Base-by-base conservation (phyloP, 1,140 invertebrate genomes). In the Drosophila watanabei region DNA sequence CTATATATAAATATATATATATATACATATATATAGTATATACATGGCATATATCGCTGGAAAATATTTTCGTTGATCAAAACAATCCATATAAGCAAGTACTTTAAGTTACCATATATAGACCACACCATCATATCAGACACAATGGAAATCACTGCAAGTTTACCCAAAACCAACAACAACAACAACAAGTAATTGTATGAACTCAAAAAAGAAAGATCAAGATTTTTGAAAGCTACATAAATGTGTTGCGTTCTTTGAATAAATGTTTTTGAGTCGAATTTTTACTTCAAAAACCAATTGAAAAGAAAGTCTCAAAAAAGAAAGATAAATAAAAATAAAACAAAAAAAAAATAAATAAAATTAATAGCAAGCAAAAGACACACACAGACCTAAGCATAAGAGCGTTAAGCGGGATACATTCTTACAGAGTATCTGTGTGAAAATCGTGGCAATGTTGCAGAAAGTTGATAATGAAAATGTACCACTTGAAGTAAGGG, bases 231-330 rank as follows among this genome's bases (percentile, higher is more conserved):
- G 48, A 68, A 84, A 80, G 82, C 66, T 71, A 83, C 57, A 73
- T 77, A 80, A 84, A 81, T 81, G 72, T 91, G 77, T 90, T 90
- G 87, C 87, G 87, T 90, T 90, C 82, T 81, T 72, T 79, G 84
- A 82, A 89, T 78, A 86, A 91, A 90, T 91, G 86, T 90, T 85
- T 90, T 90, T 86, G 82, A 80, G 79, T 91, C 79, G 73, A 82
- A 79, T 90, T 90, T 88, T 89, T 88, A 81, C 85, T 88, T 88
- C 80, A 84, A 87, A 79, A 86, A 65, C 32, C 43, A 58, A 57
- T 57, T 63, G 28, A 52, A 52, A 61, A 65, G 24, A 61, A 65
- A 49, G n/a, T 49, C 41, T 60, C 45, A 63, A 72, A 57, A 61
- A 81, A 28, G 9, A 49, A 62, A 54, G 51, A 45, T 41, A 56